These are phyloP conservation scores for Spialia ferax DNA, from an alignment of 2,888 invertebrate species.

Conservation along the genomic window DNA sequence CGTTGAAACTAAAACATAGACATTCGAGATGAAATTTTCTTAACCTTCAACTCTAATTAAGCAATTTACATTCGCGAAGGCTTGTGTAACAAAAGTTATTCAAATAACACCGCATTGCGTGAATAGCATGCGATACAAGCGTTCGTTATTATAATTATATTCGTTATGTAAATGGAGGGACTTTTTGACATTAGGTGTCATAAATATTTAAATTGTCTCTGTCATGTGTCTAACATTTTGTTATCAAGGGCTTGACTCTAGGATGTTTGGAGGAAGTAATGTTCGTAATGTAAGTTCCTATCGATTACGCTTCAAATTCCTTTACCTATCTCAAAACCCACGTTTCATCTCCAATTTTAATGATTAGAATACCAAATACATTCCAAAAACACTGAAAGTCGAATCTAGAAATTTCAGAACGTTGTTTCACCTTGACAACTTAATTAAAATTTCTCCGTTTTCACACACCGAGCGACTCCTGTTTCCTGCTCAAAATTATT, in stretches of 20 bases:
- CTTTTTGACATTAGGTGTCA: conserved; percentile 2
- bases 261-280: too few species aligned
- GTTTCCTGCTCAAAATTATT: background rate
- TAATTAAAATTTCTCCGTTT: background rate
- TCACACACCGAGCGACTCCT: background rate
- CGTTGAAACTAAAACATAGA: conserved; percentile 8
- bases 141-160: conserved; percentile 22
- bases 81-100: conserved; percentile 20
- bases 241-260: too few species aligned
- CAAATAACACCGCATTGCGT: conserved; percentile 25
- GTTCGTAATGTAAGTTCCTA: too few species aligned
- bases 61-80: conserved; percentile 23
- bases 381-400: too few species aligned
- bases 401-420: too few species aligned
- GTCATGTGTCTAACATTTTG: too few species aligned
- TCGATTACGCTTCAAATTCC: too few species aligned
- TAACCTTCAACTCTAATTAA: conserved; percentile 15
- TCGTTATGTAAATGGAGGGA: conserved; percentile 8
- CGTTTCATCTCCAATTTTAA: too few species aligned
- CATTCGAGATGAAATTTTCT: background rate
- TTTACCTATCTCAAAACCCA: too few species aligned
- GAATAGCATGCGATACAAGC: conserved; percentile 5
- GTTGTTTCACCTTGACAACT: background rate
- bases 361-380: too few species aligned
- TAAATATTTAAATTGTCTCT: background rate